These are phyloP conservation scores for Oryzias melastigma DNA, from an alignment of 2,113 vertebrate genomes.

Conservation along the genomic window DNA sequence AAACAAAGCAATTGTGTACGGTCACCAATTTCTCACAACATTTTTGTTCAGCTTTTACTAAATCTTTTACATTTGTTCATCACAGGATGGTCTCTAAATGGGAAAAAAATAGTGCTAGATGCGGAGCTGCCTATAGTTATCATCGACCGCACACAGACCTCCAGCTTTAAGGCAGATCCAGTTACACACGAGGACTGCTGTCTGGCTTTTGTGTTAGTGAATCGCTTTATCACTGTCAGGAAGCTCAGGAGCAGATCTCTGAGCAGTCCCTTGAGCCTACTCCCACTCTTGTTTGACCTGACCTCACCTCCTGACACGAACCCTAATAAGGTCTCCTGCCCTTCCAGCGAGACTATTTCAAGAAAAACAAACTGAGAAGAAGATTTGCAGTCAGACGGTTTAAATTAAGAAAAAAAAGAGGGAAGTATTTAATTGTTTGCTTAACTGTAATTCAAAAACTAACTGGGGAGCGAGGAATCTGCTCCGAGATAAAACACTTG, in stretches of 20 bases:
- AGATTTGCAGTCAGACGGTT: constrained; percentile 63
- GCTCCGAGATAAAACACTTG: constrained; percentile 60
- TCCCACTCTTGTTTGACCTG: constrained; percentile 37
- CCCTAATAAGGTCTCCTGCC: constrained; percentile 36
- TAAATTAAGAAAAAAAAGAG: constrained; percentile 55
- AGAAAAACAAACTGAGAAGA: constrained; percentile 46
- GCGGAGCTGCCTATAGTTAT: constrained; percentile 5
- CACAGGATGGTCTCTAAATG: neutral
- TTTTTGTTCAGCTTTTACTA: neutral
- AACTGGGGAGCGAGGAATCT: constrained; percentile 21
- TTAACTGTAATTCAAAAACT: constrained; percentile 34
- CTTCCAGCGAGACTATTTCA: constrained; percentile 50
- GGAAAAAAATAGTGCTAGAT: neutral
- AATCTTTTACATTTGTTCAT: neutral
- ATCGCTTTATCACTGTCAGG: constrained; percentile 5
- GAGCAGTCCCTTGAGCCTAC: constrained; percentile 1
- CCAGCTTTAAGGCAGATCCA: constrained; percentile 3
- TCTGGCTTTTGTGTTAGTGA: constrained; percentile 21
- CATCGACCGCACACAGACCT: constrained; percentile 8
- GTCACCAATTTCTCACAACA: neutral
- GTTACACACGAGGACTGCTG: neutral
- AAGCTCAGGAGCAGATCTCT: constrained; percentile 9
- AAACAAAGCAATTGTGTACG: neutral
- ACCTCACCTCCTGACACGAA: constrained; percentile 33
- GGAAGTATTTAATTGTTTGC: constrained; percentile 59